Base-by-base conservation (phyloP, 2,797 vertebrate species). In the Coregonus ussuriensis region DNA sequence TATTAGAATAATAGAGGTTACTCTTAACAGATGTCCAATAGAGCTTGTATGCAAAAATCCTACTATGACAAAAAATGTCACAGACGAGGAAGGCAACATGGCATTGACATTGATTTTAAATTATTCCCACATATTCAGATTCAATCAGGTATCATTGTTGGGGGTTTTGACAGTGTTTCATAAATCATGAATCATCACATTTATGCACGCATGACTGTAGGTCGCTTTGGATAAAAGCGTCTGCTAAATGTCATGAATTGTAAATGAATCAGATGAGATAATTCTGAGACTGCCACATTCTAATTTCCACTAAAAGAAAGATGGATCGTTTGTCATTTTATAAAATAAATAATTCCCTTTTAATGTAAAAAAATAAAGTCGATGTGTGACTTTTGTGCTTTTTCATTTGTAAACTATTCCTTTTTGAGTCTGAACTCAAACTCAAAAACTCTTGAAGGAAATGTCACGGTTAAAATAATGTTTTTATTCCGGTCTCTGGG, bases 391-490 rank as follows among this genome's bases (percentile, higher is more conserved):
- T 76, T 75, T 79, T 75, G 67, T 70, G 15, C 68, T 70, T 70
- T 25, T 74, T 77, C 31, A 74, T 80, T 80, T 86, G 78, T 82
- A 72, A 88, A 84, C 77, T 65, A 1, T 63, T 82, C 47, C 33
- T 71, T 63, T 84, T 89, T 86, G 21, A 72, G 71, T 68, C 66
- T 53, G 80, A 84, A 78, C 25, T 1, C 33, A 62, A 72, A 79
- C 77, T 85, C 78, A 67, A 77, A 86, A 77, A 86, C 72, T 80
- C 56, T 25, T 89, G 76, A 88, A 81, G 83, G 83, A 81, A 1
- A 67, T 76, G 54, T 72, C 18, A 82, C 77, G 54, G 77, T 80
- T 85, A 53, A 84, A 79, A 77, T 67, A 59, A 2, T 74, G 82
- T 84, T 82, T 89, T 77, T 87, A 83, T 29, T 67, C 33, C 18